phyloP scores from a whole-genome alignment of 2,888 invertebrate genomes.

The Ctena decussata region DNA sequence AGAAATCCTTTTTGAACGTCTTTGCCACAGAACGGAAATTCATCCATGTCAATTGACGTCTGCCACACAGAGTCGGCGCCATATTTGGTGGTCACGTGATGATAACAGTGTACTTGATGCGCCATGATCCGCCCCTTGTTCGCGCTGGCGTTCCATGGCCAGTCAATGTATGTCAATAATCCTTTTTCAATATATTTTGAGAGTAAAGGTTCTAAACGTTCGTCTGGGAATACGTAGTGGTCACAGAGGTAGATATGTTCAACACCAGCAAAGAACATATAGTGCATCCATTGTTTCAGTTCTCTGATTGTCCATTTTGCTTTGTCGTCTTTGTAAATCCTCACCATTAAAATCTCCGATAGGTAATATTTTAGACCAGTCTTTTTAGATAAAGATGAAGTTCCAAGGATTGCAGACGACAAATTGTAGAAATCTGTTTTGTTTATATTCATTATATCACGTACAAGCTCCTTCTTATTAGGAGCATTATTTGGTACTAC shows the following conservation, averaged over 20 bases:
- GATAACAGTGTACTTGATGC: slow-evolving; percentile 71
- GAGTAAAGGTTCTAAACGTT: slow-evolving; percentile 27
- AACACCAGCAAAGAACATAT: slow-evolving; percentile 57
- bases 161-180: slow-evolving; percentile 36
- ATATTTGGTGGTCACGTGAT: slow-evolving; percentile 52
- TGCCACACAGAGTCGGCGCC: slow-evolving; percentile 57
- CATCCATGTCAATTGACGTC: slow-evolving; percentile 72
- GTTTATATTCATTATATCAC: too few species aligned
- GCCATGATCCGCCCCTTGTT: slow-evolving; percentile 49
- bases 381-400: too few species aligned
- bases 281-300: slow-evolving; percentile 64
- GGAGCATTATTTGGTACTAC: too few species aligned
- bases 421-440: too few species aligned
- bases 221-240: slow-evolving; percentile 34
- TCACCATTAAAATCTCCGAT: slow-evolving; percentile 28
- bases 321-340: slow-evolving; percentile 51
- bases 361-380: slow-evolving; percentile 16
- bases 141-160: slow-evolving; percentile 22
- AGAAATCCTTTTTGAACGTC: slow-evolving; percentile 63
- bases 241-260: slow-evolving; percentile 63
- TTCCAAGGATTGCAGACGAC: too few species aligned
- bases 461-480: too few species aligned
- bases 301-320: slow-evolving; percentile 56
- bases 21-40: slow-evolving; percentile 65
- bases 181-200: slow-evolving; percentile 36